phyloP scores from a whole-genome alignment of 2,113 vertebrate species.

The Pluvialis apricaria region DNA sequence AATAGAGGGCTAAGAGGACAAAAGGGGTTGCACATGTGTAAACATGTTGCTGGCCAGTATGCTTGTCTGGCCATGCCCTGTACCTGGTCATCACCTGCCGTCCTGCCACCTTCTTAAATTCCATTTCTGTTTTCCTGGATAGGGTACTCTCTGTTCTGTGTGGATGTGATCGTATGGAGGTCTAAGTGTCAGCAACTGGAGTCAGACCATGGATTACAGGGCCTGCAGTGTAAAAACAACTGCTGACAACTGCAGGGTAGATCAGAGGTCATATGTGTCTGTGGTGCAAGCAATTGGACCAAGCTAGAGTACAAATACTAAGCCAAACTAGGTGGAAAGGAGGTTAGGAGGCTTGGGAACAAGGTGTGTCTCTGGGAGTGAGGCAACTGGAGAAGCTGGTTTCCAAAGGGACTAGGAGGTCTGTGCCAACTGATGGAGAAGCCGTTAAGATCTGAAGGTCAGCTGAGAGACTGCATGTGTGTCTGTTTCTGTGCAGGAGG shows the following conservation, averaged over 20 bases:
- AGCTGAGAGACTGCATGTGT: neutral
- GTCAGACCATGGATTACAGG: neutral
- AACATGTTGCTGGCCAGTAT: neutral
- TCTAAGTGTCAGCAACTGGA: neutral
- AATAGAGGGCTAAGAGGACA: neutral
- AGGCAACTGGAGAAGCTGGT: neutral
- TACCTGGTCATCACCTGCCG: neutral
- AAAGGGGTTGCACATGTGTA: neutral
- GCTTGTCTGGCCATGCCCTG: neutral
- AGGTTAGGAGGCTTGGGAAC: neutral
- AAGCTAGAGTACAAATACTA: neutral
- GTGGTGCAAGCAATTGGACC: fast-evolving
- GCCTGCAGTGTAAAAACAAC: neutral
- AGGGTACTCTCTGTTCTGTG: neutral
- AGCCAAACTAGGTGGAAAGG: neutral
- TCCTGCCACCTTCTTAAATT: neutral
- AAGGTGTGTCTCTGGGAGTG: neutral
- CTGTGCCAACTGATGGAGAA: neutral
- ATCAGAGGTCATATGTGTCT: neutral
- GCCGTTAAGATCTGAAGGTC: neutral
- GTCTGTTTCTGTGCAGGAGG: neutral
- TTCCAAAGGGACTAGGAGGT: neutral
- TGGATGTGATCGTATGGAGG: neutral
- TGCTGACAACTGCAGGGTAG: neutral
- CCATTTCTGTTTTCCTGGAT: neutral